These are phyloP conservation scores for Tachina fera DNA, from an alignment of 2,888 invertebrate genomes.

Conservation along the genomic window DNA sequence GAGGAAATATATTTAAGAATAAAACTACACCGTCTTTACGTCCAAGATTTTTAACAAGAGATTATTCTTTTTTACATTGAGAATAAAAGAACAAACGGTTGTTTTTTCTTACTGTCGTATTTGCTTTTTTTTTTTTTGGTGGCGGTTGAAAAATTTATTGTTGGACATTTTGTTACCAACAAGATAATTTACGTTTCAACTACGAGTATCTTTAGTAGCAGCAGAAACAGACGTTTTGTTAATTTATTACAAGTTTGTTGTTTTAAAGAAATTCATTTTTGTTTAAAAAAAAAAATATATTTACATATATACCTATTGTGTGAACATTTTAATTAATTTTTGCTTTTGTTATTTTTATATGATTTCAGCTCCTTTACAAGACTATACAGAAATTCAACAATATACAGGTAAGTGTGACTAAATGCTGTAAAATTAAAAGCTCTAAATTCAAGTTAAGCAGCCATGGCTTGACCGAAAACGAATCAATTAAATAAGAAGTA, in stretches of 20 bases:
- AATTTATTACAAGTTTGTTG: conserved; percentile 50
- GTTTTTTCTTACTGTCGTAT: conserved; percentile 17
- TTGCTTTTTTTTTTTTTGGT: conserved; percentile 23
- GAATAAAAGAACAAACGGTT: conserved; percentile 41
- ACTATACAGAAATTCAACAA: conserved; percentile 86
- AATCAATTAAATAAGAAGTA: too few species aligned
- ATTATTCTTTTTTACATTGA: conserved; percentile 41
- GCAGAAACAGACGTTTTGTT: conserved; percentile 52
- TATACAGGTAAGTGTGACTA: conserved; percentile 84
- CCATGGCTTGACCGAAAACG: too few species aligned
- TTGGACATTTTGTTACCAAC: conserved; percentile 53
- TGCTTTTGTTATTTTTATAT: conserved; percentile 77
- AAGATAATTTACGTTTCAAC: conserved; percentile 61
- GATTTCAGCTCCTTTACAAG: conserved; percentile 88
- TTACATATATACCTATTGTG: neutral
- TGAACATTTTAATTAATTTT: conserved; percentile 65
- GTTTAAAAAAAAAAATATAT: neutral
- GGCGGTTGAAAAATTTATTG: conserved; percentile 45
- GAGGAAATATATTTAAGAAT: conserved; percentile 8
- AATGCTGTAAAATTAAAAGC: conserved; percentile 1
- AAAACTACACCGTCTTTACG: conserved; percentile 41
- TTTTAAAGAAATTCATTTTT: conserved; percentile 36
- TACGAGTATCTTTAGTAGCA: conserved; percentile 49
- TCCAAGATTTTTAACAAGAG: conserved; percentile 55
- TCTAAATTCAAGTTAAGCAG: neutral